These are phyloP conservation scores for Scolopax rusticola DNA, from an alignment of 2,797 vertebrate species.

Conservation along the genomic window DNA sequence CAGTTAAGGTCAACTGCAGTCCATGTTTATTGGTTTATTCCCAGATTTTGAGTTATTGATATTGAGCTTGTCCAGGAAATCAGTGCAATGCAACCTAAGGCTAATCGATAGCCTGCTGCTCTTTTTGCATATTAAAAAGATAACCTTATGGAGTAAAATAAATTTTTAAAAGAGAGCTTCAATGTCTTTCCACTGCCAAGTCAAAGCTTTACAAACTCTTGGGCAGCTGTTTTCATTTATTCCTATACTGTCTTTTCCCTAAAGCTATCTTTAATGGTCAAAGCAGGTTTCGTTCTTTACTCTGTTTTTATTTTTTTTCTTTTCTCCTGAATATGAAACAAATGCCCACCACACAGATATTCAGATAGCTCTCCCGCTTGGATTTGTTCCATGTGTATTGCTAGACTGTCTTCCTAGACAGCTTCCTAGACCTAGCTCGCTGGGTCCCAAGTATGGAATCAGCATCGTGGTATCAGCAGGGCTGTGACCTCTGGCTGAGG, in stretches of 20 bases:
- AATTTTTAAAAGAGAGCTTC: background rate
- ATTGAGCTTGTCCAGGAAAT: constrained; percentile 66
- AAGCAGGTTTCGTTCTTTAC: background rate
- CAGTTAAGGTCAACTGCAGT: constrained; percentile 13
- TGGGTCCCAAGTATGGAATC: background rate
- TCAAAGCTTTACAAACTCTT: background rate
- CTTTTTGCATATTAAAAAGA: constrained; percentile 67
- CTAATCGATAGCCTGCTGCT: constrained; percentile 55
- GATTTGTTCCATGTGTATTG: background rate
- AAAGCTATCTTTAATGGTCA: background rate
- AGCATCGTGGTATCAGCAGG: background rate
- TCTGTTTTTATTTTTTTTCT: background rate
- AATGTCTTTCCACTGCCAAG: background rate
- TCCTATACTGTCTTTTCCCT: background rate
- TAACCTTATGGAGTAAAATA: constrained; percentile 9
- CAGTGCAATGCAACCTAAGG: background rate
- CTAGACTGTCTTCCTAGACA: background rate
- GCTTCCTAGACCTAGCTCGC: background rate
- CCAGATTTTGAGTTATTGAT: constrained; percentile 49
- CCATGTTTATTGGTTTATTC: constrained; percentile 42
- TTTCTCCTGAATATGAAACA: background rate
- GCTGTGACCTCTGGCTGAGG: background rate
- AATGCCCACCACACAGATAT: background rate
- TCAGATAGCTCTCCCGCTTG: background rate
- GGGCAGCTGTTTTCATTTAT: background rate